Percentiles rank a stretch among this genome's conserved stretches.
Evolutionary conservation across 2,888 invertebrate genomes (phyloP).

Genomic region (Drosophila koepferae): DNA sequence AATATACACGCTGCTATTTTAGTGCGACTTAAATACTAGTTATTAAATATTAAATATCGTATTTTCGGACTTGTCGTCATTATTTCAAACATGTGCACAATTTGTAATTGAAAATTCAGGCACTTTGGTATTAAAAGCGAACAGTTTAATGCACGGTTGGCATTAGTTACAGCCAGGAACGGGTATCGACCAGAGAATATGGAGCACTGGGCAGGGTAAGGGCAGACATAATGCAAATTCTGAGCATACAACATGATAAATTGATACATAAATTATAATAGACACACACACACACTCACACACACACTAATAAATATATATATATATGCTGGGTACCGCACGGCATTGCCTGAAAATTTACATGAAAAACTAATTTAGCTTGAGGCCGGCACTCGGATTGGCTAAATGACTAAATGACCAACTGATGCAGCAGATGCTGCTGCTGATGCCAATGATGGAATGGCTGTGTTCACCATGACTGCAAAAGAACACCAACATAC

Average conservation of each 20-base stretch:
- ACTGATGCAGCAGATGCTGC: slow-evolving; percentile 51
- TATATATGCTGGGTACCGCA: slow-evolving; percentile 40
- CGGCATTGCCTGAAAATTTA: slow-evolving; percentile 70
- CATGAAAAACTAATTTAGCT: slow-evolving; percentile 78
- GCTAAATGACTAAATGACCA: slow-evolving; percentile 54
- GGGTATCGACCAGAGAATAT: background rate
- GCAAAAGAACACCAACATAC: background rate
- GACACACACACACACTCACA: slow-evolving; percentile 43
- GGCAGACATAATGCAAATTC: slow-evolving; percentile 30
- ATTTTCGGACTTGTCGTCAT: slow-evolving; percentile 45
- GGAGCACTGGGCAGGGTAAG: background rate
- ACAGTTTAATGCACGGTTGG: slow-evolving; percentile 53
- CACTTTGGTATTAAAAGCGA: slow-evolving; percentile 62
- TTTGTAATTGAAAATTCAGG: slow-evolving; percentile 72
- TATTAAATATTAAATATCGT: slow-evolving; percentile 59
- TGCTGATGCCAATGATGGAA: slow-evolving; percentile 54
- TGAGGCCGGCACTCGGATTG: slow-evolving; percentile 31
- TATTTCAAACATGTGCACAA: slow-evolving; percentile 48
- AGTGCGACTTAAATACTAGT: background rate
- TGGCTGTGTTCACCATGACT: slow-evolving; percentile 14
- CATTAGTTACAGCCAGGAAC: slow-evolving; percentile 54
- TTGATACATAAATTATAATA: slow-evolving; percentile 79
- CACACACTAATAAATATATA: slow-evolving; percentile 14
- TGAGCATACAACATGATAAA: slow-evolving; percentile 65
- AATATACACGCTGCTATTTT: background rate